These are phyloP conservation scores for Eospalax fontanierii DNA, from an alignment of 2,797 vertebrate species.

Conservation along the genomic window DNA sequence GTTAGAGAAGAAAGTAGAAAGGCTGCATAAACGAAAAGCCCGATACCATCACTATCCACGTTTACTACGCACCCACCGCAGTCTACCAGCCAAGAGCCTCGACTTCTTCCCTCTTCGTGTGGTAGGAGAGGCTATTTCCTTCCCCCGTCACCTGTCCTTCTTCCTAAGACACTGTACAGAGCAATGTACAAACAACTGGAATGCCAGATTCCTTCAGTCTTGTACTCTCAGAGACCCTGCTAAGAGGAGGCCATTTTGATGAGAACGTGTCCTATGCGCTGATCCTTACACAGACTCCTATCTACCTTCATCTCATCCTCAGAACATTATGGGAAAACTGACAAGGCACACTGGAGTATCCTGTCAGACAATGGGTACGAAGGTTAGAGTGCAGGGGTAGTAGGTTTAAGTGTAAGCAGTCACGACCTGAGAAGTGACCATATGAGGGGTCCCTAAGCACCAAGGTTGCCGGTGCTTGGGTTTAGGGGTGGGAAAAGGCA, in stretches of 20 bases:
- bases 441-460: background rate
- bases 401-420: background rate
- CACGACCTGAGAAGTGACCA: background rate
- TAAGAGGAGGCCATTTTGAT: background rate
- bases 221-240: background rate
- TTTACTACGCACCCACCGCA: background rate
- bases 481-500: background rate
- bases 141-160: background rate
- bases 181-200: background rate
- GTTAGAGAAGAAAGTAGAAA: constrained; percentile 61
- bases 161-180: background rate
- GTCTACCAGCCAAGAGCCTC: background rate
- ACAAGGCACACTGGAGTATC: background rate
- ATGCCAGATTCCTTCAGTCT: background rate
- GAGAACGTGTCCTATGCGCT: background rate
- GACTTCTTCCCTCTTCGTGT: background rate
- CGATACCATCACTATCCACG: background rate
- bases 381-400: background rate
- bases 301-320: background rate
- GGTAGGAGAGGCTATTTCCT: background rate
- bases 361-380: background rate
- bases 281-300: background rate
- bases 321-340: background rate
- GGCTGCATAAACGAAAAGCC: constrained; percentile 43
- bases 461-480: background rate